Base-by-base conservation (phyloP, 2,797 vertebrate species). In the Gorsachius magnificus region DNA sequence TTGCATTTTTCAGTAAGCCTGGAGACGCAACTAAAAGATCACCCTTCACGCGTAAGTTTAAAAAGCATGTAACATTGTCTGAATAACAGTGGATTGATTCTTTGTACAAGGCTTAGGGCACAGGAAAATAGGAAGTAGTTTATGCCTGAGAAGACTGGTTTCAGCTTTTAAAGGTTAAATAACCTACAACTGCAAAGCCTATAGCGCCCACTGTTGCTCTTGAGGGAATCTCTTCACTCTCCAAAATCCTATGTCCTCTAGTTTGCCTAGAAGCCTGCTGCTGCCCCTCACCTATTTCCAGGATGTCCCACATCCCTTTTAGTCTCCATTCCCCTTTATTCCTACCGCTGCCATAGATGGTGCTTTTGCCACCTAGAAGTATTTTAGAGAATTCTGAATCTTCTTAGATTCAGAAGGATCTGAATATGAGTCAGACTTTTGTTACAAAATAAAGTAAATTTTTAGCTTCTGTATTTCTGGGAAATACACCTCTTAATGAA, bases 171-270 rank as follows among this genome's bases (percentile, higher is more conserved):
- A 43, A 19, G 28, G 9, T 57, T 53, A 51, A 72, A 61, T 10
- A 45, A 7, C 4, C 6, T 35, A 11, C 2, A 72, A 5, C 11
- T 83, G 11, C 46, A 53, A 72, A 85, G 12, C 21, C 6, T 28
- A 2, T 2, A 19, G 41, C 5, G 45, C 14, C 8, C 11, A 29
- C 9, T 33, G 33, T 3, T 64, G 29, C 5, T 38, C 10, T 2
- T 21, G 6, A 46, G 26, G 41, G 41, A 43, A 16, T 50, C 5
- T 48, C 24, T 15, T 38, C 3, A 31, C 3, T 6, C 5, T 50
- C 2, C 15, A 68, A 16, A 83, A 76, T 48, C 8, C 13, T 13
- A 3, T 11, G 10, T 51, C 10, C 7, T 33, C 50, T 35, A 38
- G 6, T 69, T 83, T 90, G 7, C 21, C 16, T 41, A 17, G 36